phyloP scores from a whole-genome alignment of 2,113 vertebrate genomes.

The Psephotus haematonotus region DNA sequence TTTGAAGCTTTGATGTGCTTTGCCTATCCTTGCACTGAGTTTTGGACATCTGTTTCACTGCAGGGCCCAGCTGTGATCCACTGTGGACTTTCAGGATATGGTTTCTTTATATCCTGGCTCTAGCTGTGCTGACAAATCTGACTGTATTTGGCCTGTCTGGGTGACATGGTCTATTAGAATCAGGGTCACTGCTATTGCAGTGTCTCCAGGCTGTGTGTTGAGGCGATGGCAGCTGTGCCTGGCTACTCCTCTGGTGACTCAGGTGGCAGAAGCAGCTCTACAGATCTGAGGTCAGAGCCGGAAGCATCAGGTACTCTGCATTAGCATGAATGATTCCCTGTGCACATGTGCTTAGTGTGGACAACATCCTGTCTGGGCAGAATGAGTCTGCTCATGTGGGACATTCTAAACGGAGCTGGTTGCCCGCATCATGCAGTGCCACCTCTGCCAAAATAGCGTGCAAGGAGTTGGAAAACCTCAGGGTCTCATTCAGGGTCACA shows the following conservation, averaged over 20 bases:
- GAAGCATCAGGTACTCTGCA: not conserved
- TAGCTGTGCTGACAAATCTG: not conserved
- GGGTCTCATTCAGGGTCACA: not conserved
- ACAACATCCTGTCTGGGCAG: not conserved
- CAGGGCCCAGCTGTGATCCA: not conserved
- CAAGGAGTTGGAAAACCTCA: not conserved
- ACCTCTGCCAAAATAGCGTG: not conserved
- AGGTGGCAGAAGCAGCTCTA: not conserved
- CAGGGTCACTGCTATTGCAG: not conserved
- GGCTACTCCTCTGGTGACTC: not conserved
- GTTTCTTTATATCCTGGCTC: not conserved
- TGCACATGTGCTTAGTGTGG: no score
- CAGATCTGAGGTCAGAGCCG: fast-evolving
- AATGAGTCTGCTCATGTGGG: not conserved
- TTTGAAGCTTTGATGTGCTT: not conserved
- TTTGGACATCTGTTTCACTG: not conserved
- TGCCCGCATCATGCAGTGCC: not conserved
- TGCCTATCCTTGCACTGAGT: not conserved
- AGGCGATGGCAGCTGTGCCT: not conserved
- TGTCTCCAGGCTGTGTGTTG: not conserved
- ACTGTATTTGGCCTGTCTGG: not conserved
- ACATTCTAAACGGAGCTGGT: not conserved
- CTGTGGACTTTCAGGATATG: fast-evolving
- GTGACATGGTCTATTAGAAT: not conserved
- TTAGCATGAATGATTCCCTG: not conserved